Conservation (phyloP, 2,888 invertebrate genomes). For the Spatulosminthurus flaviceps region DNA sequence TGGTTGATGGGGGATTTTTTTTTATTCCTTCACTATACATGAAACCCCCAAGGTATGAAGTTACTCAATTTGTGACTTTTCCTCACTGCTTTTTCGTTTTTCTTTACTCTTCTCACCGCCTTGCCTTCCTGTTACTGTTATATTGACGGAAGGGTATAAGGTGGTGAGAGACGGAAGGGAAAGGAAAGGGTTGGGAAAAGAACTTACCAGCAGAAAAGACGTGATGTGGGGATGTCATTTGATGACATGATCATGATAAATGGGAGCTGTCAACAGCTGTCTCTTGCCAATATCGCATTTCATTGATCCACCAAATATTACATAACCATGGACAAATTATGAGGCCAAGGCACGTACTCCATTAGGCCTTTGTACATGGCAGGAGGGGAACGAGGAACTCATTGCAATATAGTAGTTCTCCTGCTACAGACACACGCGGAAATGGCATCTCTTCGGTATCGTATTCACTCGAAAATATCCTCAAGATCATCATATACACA, state of each 20-base stretch:
- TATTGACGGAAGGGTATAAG: background rate
- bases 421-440: background rate
- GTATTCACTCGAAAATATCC: background rate
- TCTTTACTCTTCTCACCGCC: no score
- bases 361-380: slow-evolving; percentile 10
- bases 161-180: background rate
- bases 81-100: no score
- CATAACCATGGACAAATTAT: slow-evolving; percentile 34
- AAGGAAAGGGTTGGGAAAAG: background rate
- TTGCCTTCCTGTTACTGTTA: background rate
- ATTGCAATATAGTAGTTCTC: slow-evolving; percentile 6
- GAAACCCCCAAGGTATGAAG: no score
- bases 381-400: background rate
- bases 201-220: background rate
- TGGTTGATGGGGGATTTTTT: no score
- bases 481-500: no score
- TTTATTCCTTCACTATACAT: no score
- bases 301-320: slow-evolving; percentile 35
- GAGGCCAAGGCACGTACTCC: slow-evolving; percentile 31
- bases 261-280: slow-evolving; percentile 44
- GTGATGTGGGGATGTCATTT: slow-evolving; percentile 20
- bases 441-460: background rate
- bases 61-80: no score
- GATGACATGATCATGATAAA: slow-evolving; percentile 46
- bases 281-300: slow-evolving; percentile 24